phyloP scores from a whole-genome alignment of 2,113 vertebrate species.

The Hoplias malabaricus region DNA sequence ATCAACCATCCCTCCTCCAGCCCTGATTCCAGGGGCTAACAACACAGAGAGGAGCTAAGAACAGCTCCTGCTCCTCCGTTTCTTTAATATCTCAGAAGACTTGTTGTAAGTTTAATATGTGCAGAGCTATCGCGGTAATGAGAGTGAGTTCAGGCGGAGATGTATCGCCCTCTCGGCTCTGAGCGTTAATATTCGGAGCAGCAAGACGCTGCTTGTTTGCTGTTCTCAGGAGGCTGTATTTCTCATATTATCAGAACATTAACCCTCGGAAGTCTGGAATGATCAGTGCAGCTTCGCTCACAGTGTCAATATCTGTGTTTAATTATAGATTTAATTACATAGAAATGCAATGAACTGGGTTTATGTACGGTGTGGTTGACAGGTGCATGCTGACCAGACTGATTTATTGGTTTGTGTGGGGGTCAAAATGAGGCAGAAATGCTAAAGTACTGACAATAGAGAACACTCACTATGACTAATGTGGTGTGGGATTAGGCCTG shows the following conservation, averaged over 20 bases:
- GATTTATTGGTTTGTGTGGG: too few species aligned
- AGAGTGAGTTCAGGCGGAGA: slow-evolving; percentile 11
- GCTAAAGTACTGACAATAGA: too few species aligned
- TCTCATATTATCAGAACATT: neutral
- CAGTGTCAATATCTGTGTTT: neutral
- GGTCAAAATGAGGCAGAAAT: too few species aligned
- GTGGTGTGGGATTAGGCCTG: too few species aligned
- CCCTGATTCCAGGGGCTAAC: neutral
- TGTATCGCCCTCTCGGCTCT: neutral
- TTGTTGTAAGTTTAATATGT: slow-evolving; percentile 35
- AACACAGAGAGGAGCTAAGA: slow-evolving; percentile 27
- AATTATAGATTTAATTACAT: neutral
- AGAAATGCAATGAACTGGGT: neutral
- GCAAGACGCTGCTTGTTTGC: neutral
- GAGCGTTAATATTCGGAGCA: neutral
- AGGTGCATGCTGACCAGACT: too few species aligned
- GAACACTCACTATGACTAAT: too few species aligned
- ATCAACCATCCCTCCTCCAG: too few species aligned
- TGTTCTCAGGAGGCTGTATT: neutral
- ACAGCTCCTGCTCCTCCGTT: slow-evolving; percentile 20
- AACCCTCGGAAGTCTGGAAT: neutral
- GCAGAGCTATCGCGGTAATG: slow-evolving; percentile 37
- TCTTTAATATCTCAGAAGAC: slow-evolving; percentile 16
- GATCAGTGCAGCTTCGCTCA: neutral
- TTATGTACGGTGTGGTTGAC: neutral